A percentile compares a stretch with the other conserved stretches of the same genome.
These are phyloP conservation scores for Ophion obscuratus DNA, from an alignment of 2,888 invertebrate species.

Conservation along the genomic window DNA sequence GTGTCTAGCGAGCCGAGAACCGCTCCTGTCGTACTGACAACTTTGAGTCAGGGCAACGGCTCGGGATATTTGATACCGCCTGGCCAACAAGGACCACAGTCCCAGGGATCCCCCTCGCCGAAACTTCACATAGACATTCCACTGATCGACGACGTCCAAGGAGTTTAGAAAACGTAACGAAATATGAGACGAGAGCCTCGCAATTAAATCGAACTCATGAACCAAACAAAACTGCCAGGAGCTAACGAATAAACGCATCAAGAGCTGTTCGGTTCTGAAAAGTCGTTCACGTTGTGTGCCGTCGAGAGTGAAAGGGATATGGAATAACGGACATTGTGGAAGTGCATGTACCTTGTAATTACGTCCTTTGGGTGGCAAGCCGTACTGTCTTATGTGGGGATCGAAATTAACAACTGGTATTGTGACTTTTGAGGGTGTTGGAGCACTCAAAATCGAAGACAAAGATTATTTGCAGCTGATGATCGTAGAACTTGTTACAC, in stretches of 20 bases:
- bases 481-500: background rate
- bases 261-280: constrained; percentile 26
- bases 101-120: constrained; percentile 74
- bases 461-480: background rate
- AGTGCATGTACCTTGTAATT: constrained; percentile 57
- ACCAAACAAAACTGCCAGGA: background rate
- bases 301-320: constrained; percentile 9
- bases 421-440: constrained; percentile 47
- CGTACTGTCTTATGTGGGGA: constrained; percentile 43
- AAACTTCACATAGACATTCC: constrained; percentile 82
- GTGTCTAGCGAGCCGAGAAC: constrained; percentile 78
- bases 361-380: constrained; percentile 44
- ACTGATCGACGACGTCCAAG: constrained; percentile 79
- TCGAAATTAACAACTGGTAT: constrained; percentile 44
- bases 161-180: constrained; percentile 63
- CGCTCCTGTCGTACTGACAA: constrained; percentile 72
- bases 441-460: constrained; percentile 14
- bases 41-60: constrained; percentile 72
- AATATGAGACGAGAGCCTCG: constrained; percentile 34
- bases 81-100: constrained; percentile 69
- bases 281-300: constrained; percentile 7
- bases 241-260: background rate
- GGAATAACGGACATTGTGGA: constrained; percentile 19
- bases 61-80: constrained; percentile 73
- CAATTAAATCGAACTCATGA: background rate